Evolutionary conservation across 2,797 vertebrate genomes (phyloP).

Genomic region (Diglossa cyanea): DNA sequence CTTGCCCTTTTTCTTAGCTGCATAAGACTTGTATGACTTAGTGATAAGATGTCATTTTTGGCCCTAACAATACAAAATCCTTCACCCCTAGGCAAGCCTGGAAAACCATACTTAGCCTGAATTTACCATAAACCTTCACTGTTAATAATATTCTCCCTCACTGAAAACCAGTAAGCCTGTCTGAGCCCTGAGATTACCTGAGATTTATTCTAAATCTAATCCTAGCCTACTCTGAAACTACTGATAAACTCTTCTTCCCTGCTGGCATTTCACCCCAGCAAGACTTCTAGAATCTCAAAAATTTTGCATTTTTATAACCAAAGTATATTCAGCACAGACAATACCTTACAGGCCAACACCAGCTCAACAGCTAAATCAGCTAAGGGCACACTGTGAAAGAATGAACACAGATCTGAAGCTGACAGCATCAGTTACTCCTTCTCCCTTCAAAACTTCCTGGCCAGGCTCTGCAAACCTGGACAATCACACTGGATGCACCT

Average conservation of each 20-base stretch:
- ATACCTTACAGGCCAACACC: neutral
- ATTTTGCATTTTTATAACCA: neutral
- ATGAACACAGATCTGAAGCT: neutral
- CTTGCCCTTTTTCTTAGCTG: neutral
- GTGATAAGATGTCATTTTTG: neutral
- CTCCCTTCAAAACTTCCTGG: neutral
- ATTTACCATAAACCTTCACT: constrained; percentile 1
- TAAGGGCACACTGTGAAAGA: neutral
- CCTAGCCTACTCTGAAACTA: neutral
- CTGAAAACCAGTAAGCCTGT: constrained; percentile 17
- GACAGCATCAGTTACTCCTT: neutral
- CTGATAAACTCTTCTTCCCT: neutral
- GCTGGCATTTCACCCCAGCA: neutral
- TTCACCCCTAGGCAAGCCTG: neutral
- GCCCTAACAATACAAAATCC: neutral
- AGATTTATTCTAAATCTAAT: constrained; percentile 37
- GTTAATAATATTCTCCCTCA: neutral
- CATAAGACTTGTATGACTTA: neutral
- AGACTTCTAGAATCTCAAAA: neutral
- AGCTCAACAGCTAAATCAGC: neutral
- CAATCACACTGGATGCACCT: neutral
- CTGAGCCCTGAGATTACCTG: constrained; percentile 20
- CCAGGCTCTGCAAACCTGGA: neutral
- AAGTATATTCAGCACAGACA: neutral
- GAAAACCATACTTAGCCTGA: neutral